phyloP scores from a whole-genome alignment of 2,888 invertebrate genomes.

The Thysanoteuthis rhombus region DNA sequence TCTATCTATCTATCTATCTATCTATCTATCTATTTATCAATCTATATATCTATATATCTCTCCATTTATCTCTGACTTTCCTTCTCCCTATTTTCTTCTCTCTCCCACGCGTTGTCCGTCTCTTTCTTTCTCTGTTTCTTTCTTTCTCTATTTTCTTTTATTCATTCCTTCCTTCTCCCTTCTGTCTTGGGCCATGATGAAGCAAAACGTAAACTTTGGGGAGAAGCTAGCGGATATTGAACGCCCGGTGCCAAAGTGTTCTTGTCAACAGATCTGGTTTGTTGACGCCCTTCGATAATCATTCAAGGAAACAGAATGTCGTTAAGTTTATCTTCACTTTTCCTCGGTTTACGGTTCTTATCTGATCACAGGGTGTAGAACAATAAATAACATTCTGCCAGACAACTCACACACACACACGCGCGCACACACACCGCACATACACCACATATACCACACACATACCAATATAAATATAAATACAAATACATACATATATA shows the following conservation, averaged over 20 bases:
- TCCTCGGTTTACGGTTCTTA: not conserved
- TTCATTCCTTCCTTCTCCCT: no score
- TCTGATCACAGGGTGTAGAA: not conserved
- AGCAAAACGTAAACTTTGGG: not conserved
- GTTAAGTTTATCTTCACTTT: not conserved
- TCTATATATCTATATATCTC: no score
- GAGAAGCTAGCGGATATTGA: not conserved
- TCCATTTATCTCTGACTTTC: no score
- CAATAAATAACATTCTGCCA: not conserved
- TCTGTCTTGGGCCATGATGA: no score
- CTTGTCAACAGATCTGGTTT: not conserved
- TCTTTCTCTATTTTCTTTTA: not conserved
- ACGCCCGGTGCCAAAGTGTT: not conserved
- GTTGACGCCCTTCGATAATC: not conserved
- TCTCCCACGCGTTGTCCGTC: no score
- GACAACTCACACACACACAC: not conserved
- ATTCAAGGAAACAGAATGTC: not conserved
- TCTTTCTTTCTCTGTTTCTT: not conserved
- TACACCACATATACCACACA: no score
- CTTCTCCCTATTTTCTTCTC: no score
- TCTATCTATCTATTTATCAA: no score
- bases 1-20: no score
- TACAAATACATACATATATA: no score
- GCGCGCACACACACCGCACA: no score
- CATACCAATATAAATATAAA: no score